Conservation (phyloP, 2,113 vertebrate species). For the Mormoops blainvillei region DNA sequence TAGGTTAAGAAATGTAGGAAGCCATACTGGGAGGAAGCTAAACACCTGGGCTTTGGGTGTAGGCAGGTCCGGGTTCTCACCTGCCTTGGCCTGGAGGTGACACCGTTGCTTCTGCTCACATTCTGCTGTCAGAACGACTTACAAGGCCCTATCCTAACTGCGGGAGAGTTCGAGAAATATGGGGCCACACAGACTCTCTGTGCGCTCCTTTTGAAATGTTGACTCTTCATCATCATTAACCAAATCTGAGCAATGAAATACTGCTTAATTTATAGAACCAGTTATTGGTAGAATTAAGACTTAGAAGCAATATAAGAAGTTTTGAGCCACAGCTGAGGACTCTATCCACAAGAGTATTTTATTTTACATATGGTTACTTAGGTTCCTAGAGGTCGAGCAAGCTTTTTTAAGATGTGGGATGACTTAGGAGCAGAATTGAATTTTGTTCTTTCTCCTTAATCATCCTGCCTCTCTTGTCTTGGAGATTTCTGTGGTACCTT, state of each 20-base stretch:
- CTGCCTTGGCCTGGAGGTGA: neutral
- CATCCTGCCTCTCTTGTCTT: neutral
- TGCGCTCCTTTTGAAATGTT: neutral
- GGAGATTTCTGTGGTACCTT: neutral
- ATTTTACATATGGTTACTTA: neutral
- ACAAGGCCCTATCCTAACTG: neutral
- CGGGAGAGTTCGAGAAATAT: neutral
- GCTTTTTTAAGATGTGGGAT: neutral
- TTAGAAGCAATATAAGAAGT: neutral
- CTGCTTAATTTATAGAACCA: neutral
- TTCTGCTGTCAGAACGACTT: neutral
- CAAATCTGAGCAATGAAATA: neutral
- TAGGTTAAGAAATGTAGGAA: neutral
- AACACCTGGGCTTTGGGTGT: neutral
- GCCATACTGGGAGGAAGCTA: neutral
- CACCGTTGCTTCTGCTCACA: neutral
- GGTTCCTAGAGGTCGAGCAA: neutral
- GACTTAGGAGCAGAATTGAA: neutral
- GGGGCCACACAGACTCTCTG: neutral
- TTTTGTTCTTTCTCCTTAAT: neutral
- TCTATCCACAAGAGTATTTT: neutral
- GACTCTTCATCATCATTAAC: neutral
- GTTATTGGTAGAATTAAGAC: neutral
- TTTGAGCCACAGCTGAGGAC: neutral
- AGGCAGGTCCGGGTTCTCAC: neutral